These are phyloP conservation scores for Zalophus californianus DNA, from an alignment of 2,797 vertebrate species.

Conservation along the genomic window DNA sequence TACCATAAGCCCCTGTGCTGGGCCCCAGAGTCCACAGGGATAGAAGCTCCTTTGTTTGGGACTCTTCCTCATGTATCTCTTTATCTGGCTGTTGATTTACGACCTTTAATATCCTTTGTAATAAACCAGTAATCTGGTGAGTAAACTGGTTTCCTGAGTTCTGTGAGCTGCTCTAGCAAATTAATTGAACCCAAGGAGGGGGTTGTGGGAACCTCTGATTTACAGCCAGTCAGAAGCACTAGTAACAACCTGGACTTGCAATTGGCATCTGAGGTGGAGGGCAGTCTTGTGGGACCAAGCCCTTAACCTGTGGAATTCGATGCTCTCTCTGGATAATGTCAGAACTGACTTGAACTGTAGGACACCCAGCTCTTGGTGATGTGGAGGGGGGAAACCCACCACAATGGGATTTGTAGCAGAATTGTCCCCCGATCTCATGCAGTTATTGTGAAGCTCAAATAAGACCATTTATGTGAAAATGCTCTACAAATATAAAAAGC, in stretches of 20 bases:
- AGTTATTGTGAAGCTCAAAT: conserved; percentile 2
- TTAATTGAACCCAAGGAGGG: background rate
- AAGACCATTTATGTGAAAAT: conserved; percentile 23
- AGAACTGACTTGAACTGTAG: background rate
- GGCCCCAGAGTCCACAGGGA: background rate
- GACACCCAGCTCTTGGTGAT: background rate
- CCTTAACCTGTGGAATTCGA: background rate
- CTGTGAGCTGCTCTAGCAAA: background rate
- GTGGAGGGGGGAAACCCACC: background rate
- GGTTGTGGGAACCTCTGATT: background rate
- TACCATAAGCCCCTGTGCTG: background rate
- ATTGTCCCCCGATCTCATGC: background rate
- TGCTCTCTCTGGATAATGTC: background rate
- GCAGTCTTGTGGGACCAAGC: background rate
- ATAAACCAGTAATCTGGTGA: background rate
- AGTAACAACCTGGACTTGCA: background rate
- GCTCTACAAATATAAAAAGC: background rate
- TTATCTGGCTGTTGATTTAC: background rate
- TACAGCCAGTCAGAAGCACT: background rate
- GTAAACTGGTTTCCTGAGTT: background rate
- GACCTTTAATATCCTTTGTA: background rate
- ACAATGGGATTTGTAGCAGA: background rate
- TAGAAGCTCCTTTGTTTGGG: background rate
- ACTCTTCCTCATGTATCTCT: background rate
- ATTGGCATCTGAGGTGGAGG: background rate